phyloP scores from a whole-genome alignment of 2,797 vertebrate species.

The Tokudaia tokunoshimensis region DNA sequence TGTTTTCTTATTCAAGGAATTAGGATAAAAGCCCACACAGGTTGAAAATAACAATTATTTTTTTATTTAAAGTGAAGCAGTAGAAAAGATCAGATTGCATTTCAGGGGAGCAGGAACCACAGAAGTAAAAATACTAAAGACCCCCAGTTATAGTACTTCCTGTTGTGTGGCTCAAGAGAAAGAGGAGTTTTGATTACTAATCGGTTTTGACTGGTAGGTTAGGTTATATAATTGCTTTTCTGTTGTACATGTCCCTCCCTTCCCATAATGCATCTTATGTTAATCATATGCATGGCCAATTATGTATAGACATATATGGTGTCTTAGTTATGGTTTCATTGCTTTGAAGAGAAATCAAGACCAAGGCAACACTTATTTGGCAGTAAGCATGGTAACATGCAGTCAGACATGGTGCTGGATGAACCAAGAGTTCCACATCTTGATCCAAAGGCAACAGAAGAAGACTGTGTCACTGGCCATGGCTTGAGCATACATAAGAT shows the following conservation, averaged over 20 bases:
- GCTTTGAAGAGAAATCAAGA: neutral
- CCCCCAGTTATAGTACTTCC: neutral
- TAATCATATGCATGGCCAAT: neutral
- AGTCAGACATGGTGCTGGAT: neutral
- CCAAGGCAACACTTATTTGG: neutral
- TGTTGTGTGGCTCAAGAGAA: neutral
- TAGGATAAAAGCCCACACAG: neutral
- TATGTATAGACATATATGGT: neutral
- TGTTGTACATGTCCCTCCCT: neutral
- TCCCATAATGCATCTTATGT: neutral
- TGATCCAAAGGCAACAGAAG: neutral
- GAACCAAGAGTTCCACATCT: neutral
- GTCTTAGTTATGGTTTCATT: neutral
- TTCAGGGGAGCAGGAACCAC: neutral
- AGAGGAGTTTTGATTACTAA: neutral
- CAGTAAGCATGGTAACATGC: neutral
- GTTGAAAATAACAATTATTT: neutral
- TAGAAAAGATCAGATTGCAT: neutral
- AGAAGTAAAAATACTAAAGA: neutral
- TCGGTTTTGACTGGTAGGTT: neutral
- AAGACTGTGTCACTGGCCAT: neutral
- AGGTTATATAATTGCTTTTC: neutral
- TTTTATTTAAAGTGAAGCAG: neutral
- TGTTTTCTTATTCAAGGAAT: neutral
- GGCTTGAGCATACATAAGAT: neutral